Base-by-base conservation (phyloP, 2,888 invertebrate species). In the Latheticus oryzae region DNA sequence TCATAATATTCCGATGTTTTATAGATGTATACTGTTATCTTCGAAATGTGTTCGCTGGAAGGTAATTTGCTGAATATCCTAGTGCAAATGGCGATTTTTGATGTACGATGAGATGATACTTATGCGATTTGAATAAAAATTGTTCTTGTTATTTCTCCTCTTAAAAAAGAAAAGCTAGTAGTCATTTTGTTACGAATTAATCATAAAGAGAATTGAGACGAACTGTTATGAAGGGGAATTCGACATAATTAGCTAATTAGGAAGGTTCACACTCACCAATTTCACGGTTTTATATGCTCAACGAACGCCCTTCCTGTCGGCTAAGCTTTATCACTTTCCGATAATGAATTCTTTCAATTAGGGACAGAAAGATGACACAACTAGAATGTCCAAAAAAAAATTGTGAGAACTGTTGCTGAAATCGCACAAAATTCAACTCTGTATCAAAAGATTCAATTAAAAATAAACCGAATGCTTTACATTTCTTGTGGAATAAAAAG, bases 1-100 rank as follows among this genome's bases (percentile, higher is more conserved):
- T 77, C 77, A 76, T 79, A 78, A 79, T 78, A 75, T 78, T 73
- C 70, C 71, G 66, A 77, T 78, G 78, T 78, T 78, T 79, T 78
- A 78, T 78, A 72, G 73, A 79, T 78, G 77, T 70, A 72, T 71
- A 71, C 76, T 69, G 76, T 76, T 76, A 76, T 75, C 74, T 75
- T 69, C 70, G 67, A 65, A 65, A 65, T 67, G 66, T 58, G 68
- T 62, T 65, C 57, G 51, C 60, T 64, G 65, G 67, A 58, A 73
- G 69, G 74, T 73, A 76, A 76, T 76, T 76, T 73, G 71, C 68
- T 63, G 66, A 70, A 75, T 73, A 73, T 73, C 71, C 70, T 40
- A 42, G 69, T 62, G 69, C 65, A 66, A 75, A 75, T 73, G 72
- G 73, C 64, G 67, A 67, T 65, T 50, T 66, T 65, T 70, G 67